Evolutionary conservation across 2,888 invertebrate genomes (phyloP), one percentile per base, ranked within the genome.

Genomic region (Drosophila silvestris): DNA sequence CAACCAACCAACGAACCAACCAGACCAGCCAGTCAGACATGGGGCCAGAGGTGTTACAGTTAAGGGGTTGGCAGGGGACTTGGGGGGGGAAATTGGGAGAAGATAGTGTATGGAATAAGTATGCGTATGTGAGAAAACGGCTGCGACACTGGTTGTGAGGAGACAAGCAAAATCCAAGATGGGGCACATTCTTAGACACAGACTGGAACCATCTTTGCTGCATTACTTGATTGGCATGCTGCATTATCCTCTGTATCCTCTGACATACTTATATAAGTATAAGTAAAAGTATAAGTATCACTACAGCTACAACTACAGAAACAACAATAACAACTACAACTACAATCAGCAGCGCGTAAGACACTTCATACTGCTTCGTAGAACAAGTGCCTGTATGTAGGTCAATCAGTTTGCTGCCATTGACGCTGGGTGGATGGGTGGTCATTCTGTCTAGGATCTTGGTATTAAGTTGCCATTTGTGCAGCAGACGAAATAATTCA

Each of bases 181-280:
- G 57, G 28, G n/a, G 39, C 26, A 56, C 26, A 56, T 26, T 37
- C 54, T 35, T 35, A 47, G 47, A 32, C 22, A 4, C n/a, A 59
- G 61, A 47, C 47, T 57, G 28, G 51, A 28, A 60, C n/a, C 65
- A 65, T 68, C 63, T 76, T 64, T 72, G 74, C 67, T 74, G 82
- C 80, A 87, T 85, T 85, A 80, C 84, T 77, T 85, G 89, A 88
- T 88, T 88, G 85, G 86, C 89, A 88, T 83, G 88, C 88, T 85
- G 85, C 81, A 83, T 87, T 81, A 77, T 79, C 47, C 47, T 62
- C 71, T 54, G 30, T 70, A 70, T 69, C 33, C 54, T 58, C 57
- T 63, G 68, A 33, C 82, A 74, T 57, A 77, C 64, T 66, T 61
- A 41, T 22, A 59, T 61, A 59, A 59, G 50, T 70, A 51, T 52